phyloP scores from a whole-genome alignment of 2,888 invertebrate genomes.

The Drosophila koepferae region DNA sequence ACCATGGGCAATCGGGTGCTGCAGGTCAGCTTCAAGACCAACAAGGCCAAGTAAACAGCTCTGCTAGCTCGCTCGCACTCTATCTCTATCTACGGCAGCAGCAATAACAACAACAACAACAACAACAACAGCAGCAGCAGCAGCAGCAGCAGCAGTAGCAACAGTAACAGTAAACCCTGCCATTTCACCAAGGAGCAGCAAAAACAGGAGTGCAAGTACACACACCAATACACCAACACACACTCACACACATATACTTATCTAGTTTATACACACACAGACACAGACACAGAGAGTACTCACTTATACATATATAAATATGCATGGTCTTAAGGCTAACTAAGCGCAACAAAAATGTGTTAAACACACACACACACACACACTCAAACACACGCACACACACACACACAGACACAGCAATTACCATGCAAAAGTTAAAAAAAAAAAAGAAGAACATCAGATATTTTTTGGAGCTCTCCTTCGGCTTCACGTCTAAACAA shows the following conservation, averaged over 20 bases:
- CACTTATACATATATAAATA: constrained; percentile 73
- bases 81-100: neutral
- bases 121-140: neutral
- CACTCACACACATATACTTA: constrained; percentile 37
- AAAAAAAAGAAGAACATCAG: neutral
- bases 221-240: neutral
- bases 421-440: constrained; percentile 7
- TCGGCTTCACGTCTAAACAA: constrained; percentile 63
- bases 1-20: constrained; percentile 97
- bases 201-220: constrained; percentile 14
- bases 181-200: constrained; percentile 7
- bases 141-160: neutral
- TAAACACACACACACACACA: constrained; percentile 44
- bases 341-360: constrained; percentile 75
- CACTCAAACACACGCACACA: constrained; percentile 4
- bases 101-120: neutral
- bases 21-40: constrained; percentile 99
- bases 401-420: neutral
- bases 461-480: constrained; percentile 8
- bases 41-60: constrained; percentile 88
- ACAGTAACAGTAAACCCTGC: constrained; percentile 12
- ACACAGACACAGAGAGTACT: constrained; percentile 22
- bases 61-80: neutral
- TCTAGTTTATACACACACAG: constrained; percentile 43
- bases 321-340: constrained; percentile 72